Percentiles rank a stretch among this genome's conserved stretches.
These are phyloP conservation scores for Dendrophyllia cribrosa DNA, from an alignment of 64 coral and sea anemone species.

Conservation along the genomic window DNA sequence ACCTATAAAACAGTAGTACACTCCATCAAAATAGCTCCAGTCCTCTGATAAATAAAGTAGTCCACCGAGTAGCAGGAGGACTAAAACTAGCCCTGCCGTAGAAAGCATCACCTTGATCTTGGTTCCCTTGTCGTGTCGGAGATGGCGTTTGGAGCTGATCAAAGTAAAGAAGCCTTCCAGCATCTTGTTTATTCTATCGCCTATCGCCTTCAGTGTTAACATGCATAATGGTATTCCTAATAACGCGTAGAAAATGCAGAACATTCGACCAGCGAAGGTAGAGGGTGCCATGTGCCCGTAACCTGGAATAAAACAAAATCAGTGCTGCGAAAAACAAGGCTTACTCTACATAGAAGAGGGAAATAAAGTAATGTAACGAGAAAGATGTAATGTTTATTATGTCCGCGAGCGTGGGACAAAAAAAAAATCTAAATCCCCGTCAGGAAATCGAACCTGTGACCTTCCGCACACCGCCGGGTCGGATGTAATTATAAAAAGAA, in stretches of 20 bases:
- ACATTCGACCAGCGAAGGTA: conserved; percentile 60
- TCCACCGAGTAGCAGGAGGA: conserved; percentile 65
- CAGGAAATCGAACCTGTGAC: no score
- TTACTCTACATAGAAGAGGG: not conserved
- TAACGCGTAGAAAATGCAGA: conserved; percentile 78
- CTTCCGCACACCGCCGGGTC: no score
- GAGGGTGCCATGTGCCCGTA: conserved; percentile 79
- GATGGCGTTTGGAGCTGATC: conserved; percentile 52
- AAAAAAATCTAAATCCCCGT: no score
- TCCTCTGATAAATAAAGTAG: conserved; percentile 72
- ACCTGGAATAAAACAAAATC: conserved; percentile 30
- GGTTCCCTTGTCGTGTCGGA: conserved; percentile 32
- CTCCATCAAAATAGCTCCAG: conserved; percentile 76
- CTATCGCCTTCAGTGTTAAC: conserved; percentile 63
- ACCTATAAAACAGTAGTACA: conserved; percentile 89
- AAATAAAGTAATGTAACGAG: not conserved
- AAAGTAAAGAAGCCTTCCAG: conserved; percentile 45
- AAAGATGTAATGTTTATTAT: no score
- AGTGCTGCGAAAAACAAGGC: not conserved
- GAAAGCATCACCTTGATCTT: conserved; percentile 60
- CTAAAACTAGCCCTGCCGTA: conserved; percentile 29
- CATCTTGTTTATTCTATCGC: conserved; percentile 64
- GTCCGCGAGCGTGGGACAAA: no score
- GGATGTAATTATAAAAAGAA: no score
- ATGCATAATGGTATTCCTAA: conserved; percentile 75